Conservation (phyloP, 2,797 vertebrate species). For the Dryobates pubescens region DNA sequence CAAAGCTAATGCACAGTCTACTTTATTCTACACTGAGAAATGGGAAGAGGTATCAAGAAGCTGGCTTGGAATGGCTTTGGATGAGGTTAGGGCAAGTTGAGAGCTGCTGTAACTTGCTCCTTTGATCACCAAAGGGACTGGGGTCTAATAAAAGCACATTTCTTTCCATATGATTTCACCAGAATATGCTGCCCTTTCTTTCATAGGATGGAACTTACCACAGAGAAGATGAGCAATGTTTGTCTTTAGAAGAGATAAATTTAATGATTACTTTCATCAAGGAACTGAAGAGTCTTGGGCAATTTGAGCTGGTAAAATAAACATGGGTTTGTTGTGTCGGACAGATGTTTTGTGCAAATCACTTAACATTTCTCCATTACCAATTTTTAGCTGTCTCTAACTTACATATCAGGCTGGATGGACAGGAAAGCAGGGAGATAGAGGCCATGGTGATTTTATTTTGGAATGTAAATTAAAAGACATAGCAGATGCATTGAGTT, state of each 20-base stretch:
- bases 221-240: constrained; percentile 74
- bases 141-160: background rate
- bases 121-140: background rate
- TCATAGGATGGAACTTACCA: constrained; percentile 79
- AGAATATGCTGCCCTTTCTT: background rate
- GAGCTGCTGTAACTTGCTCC: background rate
- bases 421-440: background rate
- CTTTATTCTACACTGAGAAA: background rate
- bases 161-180: background rate
- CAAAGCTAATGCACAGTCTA: background rate
- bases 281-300: constrained; percentile 81
- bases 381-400: background rate
- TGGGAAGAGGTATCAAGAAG: background rate
- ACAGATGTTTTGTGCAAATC: background rate
- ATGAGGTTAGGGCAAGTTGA: background rate
- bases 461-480: background rate
- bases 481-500: background rate
- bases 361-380: background rate
- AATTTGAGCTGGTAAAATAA: constrained; percentile 88
- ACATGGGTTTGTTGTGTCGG: background rate
- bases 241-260: constrained; percentile 83
- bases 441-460: background rate
- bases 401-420: background rate
- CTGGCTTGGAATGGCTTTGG: background rate
- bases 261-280: constrained; percentile 83